These are phyloP conservation scores for Xylota segnis DNA, from an alignment of 2,888 invertebrate genomes.

Conservation along the genomic window DNA sequence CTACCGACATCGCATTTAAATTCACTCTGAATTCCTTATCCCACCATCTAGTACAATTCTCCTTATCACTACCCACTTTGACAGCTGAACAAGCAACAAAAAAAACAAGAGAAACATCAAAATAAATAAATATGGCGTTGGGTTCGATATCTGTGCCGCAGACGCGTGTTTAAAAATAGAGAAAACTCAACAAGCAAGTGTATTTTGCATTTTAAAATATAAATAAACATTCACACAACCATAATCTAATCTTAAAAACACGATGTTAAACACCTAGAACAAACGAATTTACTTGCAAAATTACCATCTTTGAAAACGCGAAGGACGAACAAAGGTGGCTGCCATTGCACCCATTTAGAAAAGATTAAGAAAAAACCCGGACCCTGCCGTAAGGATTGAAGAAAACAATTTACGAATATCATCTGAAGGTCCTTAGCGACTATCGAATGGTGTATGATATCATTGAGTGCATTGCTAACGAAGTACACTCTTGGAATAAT, in stretches of 20 bases:
- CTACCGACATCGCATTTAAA: background rate
- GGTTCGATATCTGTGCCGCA: slow-evolving; percentile 55
- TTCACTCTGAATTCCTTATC: slow-evolving; percentile 34
- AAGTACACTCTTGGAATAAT: slow-evolving; percentile 83
- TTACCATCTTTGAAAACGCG: background rate
- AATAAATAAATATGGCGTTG: slow-evolving; percentile 74
- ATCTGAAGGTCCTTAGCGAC: slow-evolving; percentile 59
- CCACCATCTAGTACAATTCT: slow-evolving; percentile 55
- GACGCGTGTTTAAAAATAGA: slow-evolving; percentile 67
- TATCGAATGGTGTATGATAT: slow-evolving; percentile 82
- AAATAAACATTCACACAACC: slow-evolving; percentile 31
- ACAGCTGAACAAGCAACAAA: slow-evolving; percentile 42
- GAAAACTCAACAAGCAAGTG: slow-evolving; percentile 30
- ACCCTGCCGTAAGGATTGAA: background rate
- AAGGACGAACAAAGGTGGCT: slow-evolving; percentile 63
- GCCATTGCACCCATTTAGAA: slow-evolving; percentile 33
- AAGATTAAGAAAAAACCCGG: background rate
- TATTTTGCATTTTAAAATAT: slow-evolving; percentile 41
- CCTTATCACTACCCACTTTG: slow-evolving; percentile 19
- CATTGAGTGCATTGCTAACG: slow-evolving; percentile 83
- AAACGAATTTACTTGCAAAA: slow-evolving; percentile 25
- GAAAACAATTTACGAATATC: slow-evolving; percentile 21
- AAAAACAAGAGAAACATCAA: slow-evolving; percentile 43
- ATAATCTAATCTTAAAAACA: slow-evolving; percentile 31
- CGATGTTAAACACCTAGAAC: slow-evolving; percentile 18